Base-by-base conservation (phyloP, 2,888 invertebrate genomes). In the Pachydiplax longipennis region DNA sequence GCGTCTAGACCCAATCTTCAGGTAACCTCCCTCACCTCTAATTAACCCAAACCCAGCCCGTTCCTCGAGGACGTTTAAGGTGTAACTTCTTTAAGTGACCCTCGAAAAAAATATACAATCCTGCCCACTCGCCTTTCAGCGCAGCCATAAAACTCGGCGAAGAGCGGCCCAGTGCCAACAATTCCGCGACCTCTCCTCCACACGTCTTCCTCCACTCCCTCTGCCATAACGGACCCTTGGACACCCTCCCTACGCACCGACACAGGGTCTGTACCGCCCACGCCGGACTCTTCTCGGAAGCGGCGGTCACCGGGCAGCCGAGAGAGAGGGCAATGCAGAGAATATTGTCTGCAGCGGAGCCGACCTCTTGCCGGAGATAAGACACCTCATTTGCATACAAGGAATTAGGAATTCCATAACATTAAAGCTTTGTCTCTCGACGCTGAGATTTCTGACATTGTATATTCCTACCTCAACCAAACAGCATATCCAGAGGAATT, bases 141-240 rank as follows among this genome's bases (percentile, higher is more conserved):
- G 25, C 31, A 15, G 31, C 31, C 73, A 73, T 73, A 73, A 73
- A 73, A 73, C 73, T 31, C 73, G 25, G 73, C 73, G 31, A 73
- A 73, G 73, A 73, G 73, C 73, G 73, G 73, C 73, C 73, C 25
- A 12, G n/a, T 82, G 82, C 82, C 82, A 82, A 82, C 82, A 44
- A 48, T 44, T 82, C 82, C n/a, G 31, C 58, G 58, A 58, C 83
- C 83, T 53, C 58, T 73, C 73, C 31, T 37, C 81, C 58, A 18
- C 48, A 31, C 81, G 48, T 25, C n/a, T 83, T 35, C 58, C 83
- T 58, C 31, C 83, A 10, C 53, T n/a, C 58, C 31, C 82, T 25
- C 82, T 22, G 40, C 82, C 83, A 83, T 83, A 83, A 83, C 83
- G 83, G 83, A 58, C 83, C 83, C 83, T 35, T 48, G 83, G 25